Conservation (phyloP, 2,797 vertebrate species). For the Mareca penelope region DNA sequence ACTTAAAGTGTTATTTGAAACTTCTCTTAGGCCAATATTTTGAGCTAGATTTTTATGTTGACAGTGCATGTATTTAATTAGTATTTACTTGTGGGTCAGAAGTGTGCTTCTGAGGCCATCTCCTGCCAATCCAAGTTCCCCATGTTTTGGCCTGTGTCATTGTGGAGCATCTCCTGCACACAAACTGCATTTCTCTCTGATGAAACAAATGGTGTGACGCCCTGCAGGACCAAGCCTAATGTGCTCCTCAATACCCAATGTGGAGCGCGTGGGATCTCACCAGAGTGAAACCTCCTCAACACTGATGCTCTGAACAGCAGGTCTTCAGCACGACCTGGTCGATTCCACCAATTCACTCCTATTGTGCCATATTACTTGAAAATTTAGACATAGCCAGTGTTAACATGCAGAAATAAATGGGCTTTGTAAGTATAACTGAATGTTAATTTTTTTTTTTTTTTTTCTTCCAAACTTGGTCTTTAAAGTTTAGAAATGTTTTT, state of each 20-base stretch:
- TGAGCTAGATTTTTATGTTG: neutral
- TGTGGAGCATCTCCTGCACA: neutral
- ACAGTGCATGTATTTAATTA: neutral
- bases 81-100: neutral
- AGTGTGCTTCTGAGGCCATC: neutral
- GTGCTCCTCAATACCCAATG: neutral
- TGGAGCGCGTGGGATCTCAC: neutral
- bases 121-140: neutral
- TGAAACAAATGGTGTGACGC: neutral
- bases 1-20: slow-evolving; percentile 8
- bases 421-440: neutral
- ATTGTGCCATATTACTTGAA: neutral
- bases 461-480: neutral
- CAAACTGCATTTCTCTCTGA: neutral
- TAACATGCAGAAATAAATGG: slow-evolving; percentile 49
- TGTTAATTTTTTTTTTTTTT: neutral
- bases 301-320: rapidly evolving
- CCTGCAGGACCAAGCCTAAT: neutral
- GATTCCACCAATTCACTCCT: neutral
- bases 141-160: neutral
- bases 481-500: neutral
- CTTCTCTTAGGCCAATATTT: neutral
- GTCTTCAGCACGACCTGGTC: neutral
- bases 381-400: neutral
- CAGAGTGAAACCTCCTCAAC: neutral